Evolutionary conservation across 1,140 invertebrate species (phyloP).

Genomic region (Bombus confusus): DNA sequence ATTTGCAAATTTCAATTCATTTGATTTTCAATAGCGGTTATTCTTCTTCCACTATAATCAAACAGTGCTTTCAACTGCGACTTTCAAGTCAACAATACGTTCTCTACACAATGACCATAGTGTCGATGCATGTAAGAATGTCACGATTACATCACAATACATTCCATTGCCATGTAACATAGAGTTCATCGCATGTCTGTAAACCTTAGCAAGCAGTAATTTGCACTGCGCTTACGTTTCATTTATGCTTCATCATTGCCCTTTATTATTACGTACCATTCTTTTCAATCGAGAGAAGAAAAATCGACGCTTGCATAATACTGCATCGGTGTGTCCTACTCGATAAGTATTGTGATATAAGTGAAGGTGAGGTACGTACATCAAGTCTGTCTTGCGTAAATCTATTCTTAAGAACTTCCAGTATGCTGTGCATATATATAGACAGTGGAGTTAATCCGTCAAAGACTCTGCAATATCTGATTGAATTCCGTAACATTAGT

Average conservation of each 20-base stretch:
- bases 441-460: not conserved
- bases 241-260: not conserved
- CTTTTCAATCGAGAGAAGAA: not conserved
- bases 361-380: not conserved
- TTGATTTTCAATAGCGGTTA: not conserved
- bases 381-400: not conserved
- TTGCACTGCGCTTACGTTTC: not conserved
- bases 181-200: not conserved
- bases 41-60: not conserved
- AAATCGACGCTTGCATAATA: not conserved
- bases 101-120: not conserved
- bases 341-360: not conserved
- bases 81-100: not conserved
- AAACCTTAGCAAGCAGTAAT: not conserved
- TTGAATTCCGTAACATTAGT: not conserved
- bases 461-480: not conserved
- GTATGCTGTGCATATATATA: not conserved
- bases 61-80: not conserved
- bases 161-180: not conserved
- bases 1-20: no score
- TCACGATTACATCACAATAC: slow-evolving; percentile 14
- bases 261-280: not conserved
- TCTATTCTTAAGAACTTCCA: not conserved
- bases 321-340: not conserved
- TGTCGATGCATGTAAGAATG: not conserved